Percentiles rank a stretch among this genome's conserved stretches.
Conservation (phyloP, 2,113 vertebrate species). For the Zeus faber region DNA sequence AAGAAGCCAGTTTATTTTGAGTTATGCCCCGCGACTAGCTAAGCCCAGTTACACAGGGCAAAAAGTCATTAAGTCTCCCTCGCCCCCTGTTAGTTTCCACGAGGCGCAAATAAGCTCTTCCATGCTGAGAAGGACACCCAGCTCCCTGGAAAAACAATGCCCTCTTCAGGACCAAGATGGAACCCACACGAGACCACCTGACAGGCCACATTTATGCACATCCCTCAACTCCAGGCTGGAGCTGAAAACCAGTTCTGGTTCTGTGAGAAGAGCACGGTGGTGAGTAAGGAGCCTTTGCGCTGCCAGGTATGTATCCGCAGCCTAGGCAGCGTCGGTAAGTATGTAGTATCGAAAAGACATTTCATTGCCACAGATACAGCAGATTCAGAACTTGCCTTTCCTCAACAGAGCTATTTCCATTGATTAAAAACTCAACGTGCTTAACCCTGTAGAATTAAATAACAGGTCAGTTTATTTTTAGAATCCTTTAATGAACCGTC, state of each 20-base stretch:
- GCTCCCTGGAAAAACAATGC: slow-evolving; percentile 50
- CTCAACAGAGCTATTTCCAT: slow-evolving; percentile 5
- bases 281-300: slow-evolving; percentile 61
- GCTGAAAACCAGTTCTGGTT: slow-evolving; percentile 14
- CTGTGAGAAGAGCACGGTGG: slow-evolving; percentile 32
- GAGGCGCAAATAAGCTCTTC: slow-evolving; percentile 21
- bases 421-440: neutral
- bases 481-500: too few relatives aligned
- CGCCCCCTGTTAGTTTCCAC: neutral
- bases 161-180: slow-evolving; percentile 54
- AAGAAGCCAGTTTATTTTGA: neutral
- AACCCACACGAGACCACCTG: slow-evolving; percentile 19
- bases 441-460: neutral
- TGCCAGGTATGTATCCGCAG: slow-evolving; percentile 61
- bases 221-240: slow-evolving; percentile 19
- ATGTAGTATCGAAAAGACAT: slow-evolving; percentile 22
- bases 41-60: neutral
- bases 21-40: slow-evolving; percentile 19
- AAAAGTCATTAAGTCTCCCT: too few relatives aligned
- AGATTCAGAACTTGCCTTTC: too few relatives aligned
- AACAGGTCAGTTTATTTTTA: too few relatives aligned
- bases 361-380: slow-evolving; percentile 19
- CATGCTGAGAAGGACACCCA: slow-evolving; percentile 38
- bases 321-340: slow-evolving; percentile 61
- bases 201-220: slow-evolving; percentile 20